These are phyloP conservation scores for Abrostola triplasia DNA, from an alignment of 2,888 invertebrate species.

Conservation along the genomic window DNA sequence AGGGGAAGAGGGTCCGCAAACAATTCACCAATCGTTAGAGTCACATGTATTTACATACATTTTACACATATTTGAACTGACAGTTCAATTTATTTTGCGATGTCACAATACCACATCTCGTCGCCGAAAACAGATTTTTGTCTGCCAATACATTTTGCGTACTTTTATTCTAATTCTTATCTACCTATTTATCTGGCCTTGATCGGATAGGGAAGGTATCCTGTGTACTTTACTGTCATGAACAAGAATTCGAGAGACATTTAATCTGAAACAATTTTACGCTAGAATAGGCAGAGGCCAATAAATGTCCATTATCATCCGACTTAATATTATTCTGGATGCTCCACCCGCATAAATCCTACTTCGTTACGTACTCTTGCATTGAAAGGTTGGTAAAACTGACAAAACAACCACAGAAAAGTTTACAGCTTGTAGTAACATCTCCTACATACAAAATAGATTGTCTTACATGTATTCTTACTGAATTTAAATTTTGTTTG, in stretches of 20 bases:
- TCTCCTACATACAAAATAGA: not conserved
- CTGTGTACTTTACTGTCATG: conserved; percentile 9
- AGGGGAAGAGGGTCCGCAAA: conserved; percentile 49
- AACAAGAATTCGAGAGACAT: conserved; percentile 24
- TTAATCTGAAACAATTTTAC: conserved; percentile 29
- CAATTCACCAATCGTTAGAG: conserved; percentile 56
- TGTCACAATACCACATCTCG: conserved; percentile 4
- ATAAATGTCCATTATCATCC: conserved; percentile 42
- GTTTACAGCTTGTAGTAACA: not conserved
- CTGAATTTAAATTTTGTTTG: too few relatives aligned
- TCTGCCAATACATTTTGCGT: not conserved
- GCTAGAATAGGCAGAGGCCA: conserved; percentile 17
- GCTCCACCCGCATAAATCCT: conserved; percentile 38
- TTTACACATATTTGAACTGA: conserved; percentile 53
- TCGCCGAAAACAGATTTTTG: not conserved
- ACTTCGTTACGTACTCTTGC: conserved; percentile 31
- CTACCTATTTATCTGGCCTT: conserved; percentile 1
- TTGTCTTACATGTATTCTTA: too few relatives aligned
- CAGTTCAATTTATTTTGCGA: conserved; percentile 42
- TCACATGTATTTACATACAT: conserved; percentile 55
- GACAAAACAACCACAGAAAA: conserved; percentile 13
- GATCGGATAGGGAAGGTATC: conserved; percentile 1
- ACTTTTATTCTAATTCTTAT: not conserved
- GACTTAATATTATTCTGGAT: conserved; percentile 43
- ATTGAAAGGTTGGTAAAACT: conserved; percentile 26